Evolutionary conservation across 2,888 invertebrate genomes (phyloP), one percentile per base, ranked within the genome.

Genomic region (Ochropacha duplaris): DNA sequence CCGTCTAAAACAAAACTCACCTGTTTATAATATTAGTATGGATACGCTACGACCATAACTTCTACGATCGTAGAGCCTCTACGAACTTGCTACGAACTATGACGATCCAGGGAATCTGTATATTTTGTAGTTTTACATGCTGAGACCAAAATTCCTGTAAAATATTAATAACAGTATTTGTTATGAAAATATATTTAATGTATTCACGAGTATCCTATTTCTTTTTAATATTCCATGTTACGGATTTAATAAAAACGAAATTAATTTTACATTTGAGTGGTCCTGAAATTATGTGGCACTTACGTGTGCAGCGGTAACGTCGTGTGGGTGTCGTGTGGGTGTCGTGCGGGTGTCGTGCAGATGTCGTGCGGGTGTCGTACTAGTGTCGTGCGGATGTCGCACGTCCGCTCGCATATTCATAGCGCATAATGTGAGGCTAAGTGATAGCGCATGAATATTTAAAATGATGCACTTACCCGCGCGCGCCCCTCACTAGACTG

Each of bases 391-490:
- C n/a, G n/a, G n/a, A n/a, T n/a, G n/a, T n/a, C n/a, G n/a, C 56
- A 57, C 58, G 61, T 58, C 56, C 65, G 31, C 49, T 66, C 71
- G 75, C 77, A 76, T 76, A 76, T 76, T 76, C 76, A 75, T 66
- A 50, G 64, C 67, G 74, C 72, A 76, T 77, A 76, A 77, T 73
- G 55, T 60, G 59, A 55, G 61, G 57, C 63, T 67, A 66, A 69
- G 63, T 68, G 63, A 66, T 64, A 57, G 61, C 66, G 57, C 68
- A 78, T 77, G 72, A 77, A 77, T 77, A 77, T 78, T 72, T 69
- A 74, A 65, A 69, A 59, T 62, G 63, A 66, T 69, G 72, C 76
- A 71, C 68, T 71, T 60, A 56, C 65, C 59, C 68, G 24, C 24
- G 55, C 39, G 39, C 44, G 19, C 44, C 44, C n/a, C 44, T 44